Evolutionary conservation across 2,888 invertebrate species (phyloP).

Genomic region (Temnothorax unifasciatus): DNA sequence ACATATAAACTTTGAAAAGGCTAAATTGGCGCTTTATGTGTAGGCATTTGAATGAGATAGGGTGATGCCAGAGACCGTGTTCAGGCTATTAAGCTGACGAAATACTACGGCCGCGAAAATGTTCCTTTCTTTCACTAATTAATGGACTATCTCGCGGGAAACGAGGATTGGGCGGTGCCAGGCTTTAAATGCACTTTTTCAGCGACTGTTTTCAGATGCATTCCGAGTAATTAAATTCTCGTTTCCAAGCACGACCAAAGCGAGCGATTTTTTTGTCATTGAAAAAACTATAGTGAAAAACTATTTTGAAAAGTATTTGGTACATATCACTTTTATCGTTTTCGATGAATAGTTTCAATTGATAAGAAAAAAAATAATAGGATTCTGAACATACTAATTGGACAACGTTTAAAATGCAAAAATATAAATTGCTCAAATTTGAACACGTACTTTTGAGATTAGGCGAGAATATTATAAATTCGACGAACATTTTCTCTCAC

Average conservation of each 20-base stretch:
- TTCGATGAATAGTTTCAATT: background rate
- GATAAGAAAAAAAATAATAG: background rate
- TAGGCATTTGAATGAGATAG: background rate
- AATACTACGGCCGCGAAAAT: conserved; percentile 17
- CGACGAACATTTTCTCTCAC: background rate
- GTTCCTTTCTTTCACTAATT: conserved; percentile 55
- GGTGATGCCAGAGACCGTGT: background rate
- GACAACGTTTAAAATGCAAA: background rate
- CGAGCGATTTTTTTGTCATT: background rate
- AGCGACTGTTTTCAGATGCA: conserved; percentile 62
- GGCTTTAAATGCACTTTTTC: conserved; percentile 64
- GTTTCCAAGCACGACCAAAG: conserved; percentile 26
- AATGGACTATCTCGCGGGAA: conserved; percentile 51
- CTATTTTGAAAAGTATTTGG: background rate
- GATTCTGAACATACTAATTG: background rate
- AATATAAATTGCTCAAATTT: background rate
- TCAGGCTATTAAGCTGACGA: conserved; percentile 29
- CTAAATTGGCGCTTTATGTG: conserved; percentile 1
- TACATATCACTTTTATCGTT: background rate
- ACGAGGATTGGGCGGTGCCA: conserved; percentile 26
- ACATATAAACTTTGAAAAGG: background rate
- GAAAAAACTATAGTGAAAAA: background rate
- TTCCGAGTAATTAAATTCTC: conserved; percentile 76
- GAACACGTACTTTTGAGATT: background rate
- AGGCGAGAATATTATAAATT: background rate